Percentiles rank a stretch among this genome's conserved stretches.
Evolutionary conservation across 2,797 vertebrate species (phyloP).

Genomic region (Molossus alvarezi): DNA sequence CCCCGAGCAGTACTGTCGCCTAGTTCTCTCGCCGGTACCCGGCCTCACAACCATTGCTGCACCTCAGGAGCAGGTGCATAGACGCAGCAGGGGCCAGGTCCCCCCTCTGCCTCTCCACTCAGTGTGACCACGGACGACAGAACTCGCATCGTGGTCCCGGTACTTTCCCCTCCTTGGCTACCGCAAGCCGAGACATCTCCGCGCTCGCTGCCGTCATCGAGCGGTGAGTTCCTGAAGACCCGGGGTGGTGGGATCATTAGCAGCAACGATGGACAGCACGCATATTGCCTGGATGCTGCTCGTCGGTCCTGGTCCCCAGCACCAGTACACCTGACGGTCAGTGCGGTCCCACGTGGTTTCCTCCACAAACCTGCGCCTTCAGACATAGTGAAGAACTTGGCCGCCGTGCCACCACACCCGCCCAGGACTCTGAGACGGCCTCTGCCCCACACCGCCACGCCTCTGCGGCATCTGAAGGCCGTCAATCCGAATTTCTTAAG

Average conservation of each 20-base stretch:
- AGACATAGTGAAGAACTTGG: constrained; percentile 76
- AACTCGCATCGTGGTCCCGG: no score
- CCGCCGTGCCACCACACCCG: constrained; percentile 4
- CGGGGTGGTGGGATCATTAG: constrained; percentile 17
- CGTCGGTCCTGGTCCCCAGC: neutral
- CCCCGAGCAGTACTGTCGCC: neutral
- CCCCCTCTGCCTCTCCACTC: neutral
- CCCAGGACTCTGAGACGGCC: constrained; percentile 60
- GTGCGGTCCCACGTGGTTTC: neutral
- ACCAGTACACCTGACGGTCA: neutral
- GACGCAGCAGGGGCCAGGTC: neutral
- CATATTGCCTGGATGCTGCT: neutral
- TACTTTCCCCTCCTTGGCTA: neutral
- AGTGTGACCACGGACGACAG: neutral
- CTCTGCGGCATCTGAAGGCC: constrained; percentile 58
- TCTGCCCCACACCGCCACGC: constrained; percentile 52
- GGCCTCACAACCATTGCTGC: neutral
- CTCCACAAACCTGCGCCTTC: constrained; percentile 47
- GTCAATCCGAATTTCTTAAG: constrained; percentile 74
- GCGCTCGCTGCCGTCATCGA: neutral
- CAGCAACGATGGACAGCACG: neutral
- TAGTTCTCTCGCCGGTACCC: neutral
- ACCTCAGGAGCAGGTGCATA: neutral
- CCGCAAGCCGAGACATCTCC: neutral
- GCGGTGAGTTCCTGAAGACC: neutral